Conservation (phyloP, 1,140 invertebrate species). For the Pentalonia nigronervosa region DNA sequence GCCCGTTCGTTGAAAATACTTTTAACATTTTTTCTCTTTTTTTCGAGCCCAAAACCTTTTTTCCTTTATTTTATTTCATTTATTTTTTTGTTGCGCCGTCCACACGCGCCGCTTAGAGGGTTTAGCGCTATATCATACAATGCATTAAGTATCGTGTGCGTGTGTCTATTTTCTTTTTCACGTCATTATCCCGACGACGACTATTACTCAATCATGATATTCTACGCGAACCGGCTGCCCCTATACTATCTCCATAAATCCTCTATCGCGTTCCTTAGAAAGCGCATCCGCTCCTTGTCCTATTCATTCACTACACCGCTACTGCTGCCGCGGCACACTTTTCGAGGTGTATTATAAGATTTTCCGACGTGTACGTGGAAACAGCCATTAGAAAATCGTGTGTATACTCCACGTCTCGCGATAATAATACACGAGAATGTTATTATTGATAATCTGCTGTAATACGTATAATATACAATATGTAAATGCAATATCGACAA, state of each 20-base stretch:
- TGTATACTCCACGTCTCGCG: neutral
- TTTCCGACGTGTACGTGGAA: neutral
- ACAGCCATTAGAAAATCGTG: neutral
- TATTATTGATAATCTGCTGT: neutral
- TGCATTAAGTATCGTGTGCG: neutral
- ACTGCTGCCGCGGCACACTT: neutral
- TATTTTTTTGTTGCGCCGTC: neutral
- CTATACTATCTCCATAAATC: neutral
- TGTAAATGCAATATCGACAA: neutral
- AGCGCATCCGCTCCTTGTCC: neutral
- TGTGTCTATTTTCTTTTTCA: neutral
- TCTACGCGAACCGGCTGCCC: neutral
- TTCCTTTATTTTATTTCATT: too few relatives aligned
- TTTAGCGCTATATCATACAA: neutral
- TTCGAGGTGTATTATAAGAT: neutral
- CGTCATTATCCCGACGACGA: neutral
- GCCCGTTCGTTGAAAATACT: neutral
- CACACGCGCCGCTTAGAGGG: neutral
- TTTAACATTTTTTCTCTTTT: neutral
- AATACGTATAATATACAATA: neutral
- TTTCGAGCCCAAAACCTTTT: neutral
- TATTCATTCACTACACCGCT: neutral
- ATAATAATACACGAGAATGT: neutral
- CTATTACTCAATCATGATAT: slow-evolving; percentile 7
- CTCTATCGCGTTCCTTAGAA: neutral